Conservation (phyloP, 2,113 vertebrate species). For the Macquaria australasica region DNA sequence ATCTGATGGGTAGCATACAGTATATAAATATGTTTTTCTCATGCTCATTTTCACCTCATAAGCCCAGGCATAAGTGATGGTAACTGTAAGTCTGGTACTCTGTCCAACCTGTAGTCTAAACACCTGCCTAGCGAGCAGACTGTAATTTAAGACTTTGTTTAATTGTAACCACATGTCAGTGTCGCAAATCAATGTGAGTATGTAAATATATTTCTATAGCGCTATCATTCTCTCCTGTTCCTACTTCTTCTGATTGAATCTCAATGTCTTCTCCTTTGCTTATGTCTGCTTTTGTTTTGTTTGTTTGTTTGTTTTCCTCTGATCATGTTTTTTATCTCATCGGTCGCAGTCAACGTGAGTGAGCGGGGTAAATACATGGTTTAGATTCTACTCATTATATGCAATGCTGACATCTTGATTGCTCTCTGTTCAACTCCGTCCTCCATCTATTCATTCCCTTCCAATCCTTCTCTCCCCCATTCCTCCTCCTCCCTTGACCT, state of each 20-base stretch:
- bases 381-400: conserved; percentile 85
- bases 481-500: conserved; percentile 41
- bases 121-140: conserved; percentile 55
- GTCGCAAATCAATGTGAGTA: conserved; percentile 75
- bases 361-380: conserved; percentile 96
- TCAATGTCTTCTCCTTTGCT: conserved; percentile 91
- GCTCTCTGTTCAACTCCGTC: conserved; percentile 59
- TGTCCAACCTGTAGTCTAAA: conserved; percentile 55
- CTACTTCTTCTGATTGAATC: conserved; percentile 83
- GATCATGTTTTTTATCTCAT: conserved; percentile 86
- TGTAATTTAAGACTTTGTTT: conserved; percentile 48
- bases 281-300: conserved; percentile 86
- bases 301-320: conserved; percentile 84
- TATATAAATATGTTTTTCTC: conserved; percentile 62
- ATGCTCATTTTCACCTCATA: conserved; percentile 78
- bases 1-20: conserved; percentile 76
- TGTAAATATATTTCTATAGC: conserved; percentile 63
- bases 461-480: not conserved
- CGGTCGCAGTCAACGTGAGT: conserved; percentile 98
- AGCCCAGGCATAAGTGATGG: conserved; percentile 86
- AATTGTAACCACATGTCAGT: conserved; percentile 67
- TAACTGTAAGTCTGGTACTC: conserved; percentile 62
- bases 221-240: conserved; percentile 73
- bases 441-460: conserved; percentile 27
- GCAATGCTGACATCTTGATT: conserved; percentile 81